Evolutionary conservation across 2,797 vertebrate species (phyloP).

Genomic region (Poeciliopsis paucimaculata): DNA sequence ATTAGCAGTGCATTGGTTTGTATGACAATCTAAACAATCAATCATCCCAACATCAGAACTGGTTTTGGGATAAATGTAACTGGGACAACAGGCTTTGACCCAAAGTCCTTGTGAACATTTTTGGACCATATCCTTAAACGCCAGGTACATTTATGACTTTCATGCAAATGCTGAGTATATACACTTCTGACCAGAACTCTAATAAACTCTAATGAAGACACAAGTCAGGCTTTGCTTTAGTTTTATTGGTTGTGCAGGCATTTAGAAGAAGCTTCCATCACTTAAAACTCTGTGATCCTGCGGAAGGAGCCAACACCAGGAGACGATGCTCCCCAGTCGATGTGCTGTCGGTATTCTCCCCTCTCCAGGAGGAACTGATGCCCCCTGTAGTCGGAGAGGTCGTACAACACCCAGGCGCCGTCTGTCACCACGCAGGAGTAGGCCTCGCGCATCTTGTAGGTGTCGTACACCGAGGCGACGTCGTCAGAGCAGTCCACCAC

Average conservation of each 20-base stretch:
- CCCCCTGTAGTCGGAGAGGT: conserved; percentile 85
- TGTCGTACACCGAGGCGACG: conserved; percentile 83
- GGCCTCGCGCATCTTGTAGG: conserved; percentile 83
- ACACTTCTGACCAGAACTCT: not conserved
- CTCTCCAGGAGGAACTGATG: conserved; percentile 86
- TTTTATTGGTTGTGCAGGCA: conserved; percentile 43
- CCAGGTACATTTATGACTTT: not conserved
- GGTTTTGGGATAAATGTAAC: not conserved
- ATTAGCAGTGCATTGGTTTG: not conserved
- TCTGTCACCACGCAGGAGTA: conserved; percentile 86
- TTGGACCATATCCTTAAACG: not conserved
- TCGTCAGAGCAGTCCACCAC: conserved; percentile 86
- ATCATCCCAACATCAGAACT: not conserved
- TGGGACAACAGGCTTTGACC: not conserved
- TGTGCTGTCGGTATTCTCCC: conserved; percentile 84
- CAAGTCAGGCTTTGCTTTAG: conserved; percentile 35
- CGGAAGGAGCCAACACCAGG: conserved; percentile 84
- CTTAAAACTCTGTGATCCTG: conserved; percentile 77
- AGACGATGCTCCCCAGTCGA: conserved; percentile 82
- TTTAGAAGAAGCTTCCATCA: conserved; percentile 4
- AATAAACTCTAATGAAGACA: conserved; percentile 3
- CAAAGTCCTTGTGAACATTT: not conserved
- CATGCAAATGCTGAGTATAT: not conserved
- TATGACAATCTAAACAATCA: not conserved
- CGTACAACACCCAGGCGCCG: conserved; percentile 86